Evolutionary conservation across 2,888 invertebrate genomes (phyloP), one percentile per base, ranked within the genome.

Genomic region (Mimachlamys varia): DNA sequence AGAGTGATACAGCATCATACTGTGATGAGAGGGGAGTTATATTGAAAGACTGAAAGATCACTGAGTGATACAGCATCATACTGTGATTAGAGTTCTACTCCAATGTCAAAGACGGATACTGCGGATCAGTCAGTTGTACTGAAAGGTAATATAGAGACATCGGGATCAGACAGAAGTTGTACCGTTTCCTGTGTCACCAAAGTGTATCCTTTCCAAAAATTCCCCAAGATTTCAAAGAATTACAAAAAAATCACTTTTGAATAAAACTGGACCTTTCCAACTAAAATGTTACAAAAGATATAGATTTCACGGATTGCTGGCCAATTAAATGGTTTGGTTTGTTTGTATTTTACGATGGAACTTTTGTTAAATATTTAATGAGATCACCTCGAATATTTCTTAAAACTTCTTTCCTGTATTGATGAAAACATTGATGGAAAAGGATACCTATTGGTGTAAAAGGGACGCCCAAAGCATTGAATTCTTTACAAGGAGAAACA

Each of bases 141-240:
- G 53, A 53, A 53, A 53, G 19, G 53, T 53, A 7, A 53, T 53
- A 53, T 53, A 53, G 53, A 53, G 53, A 53, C 12, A 53, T 19
- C 2, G 53, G 5, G 53, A 17, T 44, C 44, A 5, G 44, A 58
- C 10, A 27, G 33, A 12, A 76, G 33, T 15, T 27, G 76, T 76
- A 76, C 76, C 76, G 27, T 76, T 13, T 33, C 76, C 76, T 10
- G 27, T 76, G 12, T 12, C 33, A 76, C 76, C 76, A 76, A 76
- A 17, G 76, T 33, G 33, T 76, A 76, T 76, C 76, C 76, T 76
- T 76, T 76, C 76, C 76, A 76, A 76, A 33, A 76, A 33, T 58
- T 22, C 58, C 19, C n/a, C 58, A 19, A 19, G 3, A n/a, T 58
- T 58, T 58, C 4, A 7, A 2, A 1, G 17, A 53, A 1, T 58